phyloP scores from a whole-genome alignment of 2,113 vertebrate genomes.

The Cavia aperea region DNA sequence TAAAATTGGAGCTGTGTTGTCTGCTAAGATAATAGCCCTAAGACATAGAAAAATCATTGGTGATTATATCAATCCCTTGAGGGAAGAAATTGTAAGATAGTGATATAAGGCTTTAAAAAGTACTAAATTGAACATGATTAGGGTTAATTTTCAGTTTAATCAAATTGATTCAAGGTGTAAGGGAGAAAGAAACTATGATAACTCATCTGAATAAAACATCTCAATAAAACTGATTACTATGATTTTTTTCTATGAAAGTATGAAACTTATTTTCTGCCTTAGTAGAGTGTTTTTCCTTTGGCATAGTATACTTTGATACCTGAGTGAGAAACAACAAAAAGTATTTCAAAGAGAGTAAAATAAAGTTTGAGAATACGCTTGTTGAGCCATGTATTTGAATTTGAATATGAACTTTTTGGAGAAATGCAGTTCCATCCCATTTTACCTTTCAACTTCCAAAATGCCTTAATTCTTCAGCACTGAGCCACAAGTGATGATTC shows the following conservation, averaged over 20 bases:
- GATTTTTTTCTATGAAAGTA: background rate
- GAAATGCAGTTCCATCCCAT: background rate
- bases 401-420: background rate
- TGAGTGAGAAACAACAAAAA: slow-evolving; percentile 2
- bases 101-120: slow-evolving; percentile 30
- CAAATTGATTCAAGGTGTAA: background rate
- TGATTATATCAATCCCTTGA: background rate
- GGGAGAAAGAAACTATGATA: slow-evolving; percentile 3
- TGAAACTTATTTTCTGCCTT: background rate
- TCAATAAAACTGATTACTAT: background rate
- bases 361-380: background rate
- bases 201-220: slow-evolving; percentile 3
- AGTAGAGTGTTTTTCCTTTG: background rate
- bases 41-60: slow-evolving; percentile 34
- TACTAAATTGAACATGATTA: slow-evolving; percentile 35
- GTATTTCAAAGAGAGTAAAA: slow-evolving; percentile 26
- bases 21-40: background rate
- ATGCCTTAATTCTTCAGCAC: background rate
- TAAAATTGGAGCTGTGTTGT: slow-evolving; percentile 32
- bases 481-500: background rate
- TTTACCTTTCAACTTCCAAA: background rate
- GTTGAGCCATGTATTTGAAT: background rate
- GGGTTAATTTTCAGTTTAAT: slow-evolving; percentile 36
- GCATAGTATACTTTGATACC: background rate
- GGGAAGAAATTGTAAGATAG: background rate